Evolutionary conservation across 2,888 invertebrate species (phyloP), one percentile per base, ranked within the genome.

Genomic region (Cephus rjabovi): DNA sequence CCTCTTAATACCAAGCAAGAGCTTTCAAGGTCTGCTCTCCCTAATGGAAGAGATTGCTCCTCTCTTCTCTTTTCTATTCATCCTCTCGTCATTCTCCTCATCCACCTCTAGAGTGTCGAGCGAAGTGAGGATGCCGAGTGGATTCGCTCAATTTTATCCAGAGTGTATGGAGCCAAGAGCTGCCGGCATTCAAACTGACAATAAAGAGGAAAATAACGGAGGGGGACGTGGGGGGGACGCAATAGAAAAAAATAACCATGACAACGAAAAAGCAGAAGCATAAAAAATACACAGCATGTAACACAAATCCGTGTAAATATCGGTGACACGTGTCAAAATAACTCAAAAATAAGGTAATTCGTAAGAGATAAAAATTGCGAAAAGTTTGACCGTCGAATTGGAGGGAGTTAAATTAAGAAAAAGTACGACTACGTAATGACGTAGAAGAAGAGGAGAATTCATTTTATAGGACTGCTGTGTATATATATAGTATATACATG

Each of bases 1-100:
- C 23, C 71, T 78, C 83, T 83, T 85, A 84, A 85, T 84, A 82
- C 84, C 78, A 81, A 80, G 82, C 83, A 83, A 86, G 84, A 87
- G 85, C 84, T 81, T 84, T 80, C 79, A 76, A 75, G 81, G 76
- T 80, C 35, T 76, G 75, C 78, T 79, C 75, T 77, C 35, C 75
- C 79, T 80, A 81, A 82, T 82, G 81, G 81, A 81, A 81, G 80
- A 81, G 79, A 83, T 78, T 77, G 77, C 73, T 75, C 56, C 23
- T 23, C 23, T 56, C 23, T 56, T 56, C 56, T 56, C 56, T 23
- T 23, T 56, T 56, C 23, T 0, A 23, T 23, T 56, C 56, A 56
- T 23, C 6, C 56, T 23, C 9, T 56, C 23, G 56, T 2, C 56
- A 56, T 23, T 56, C 23, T 23, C 2, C 56, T 56, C 23, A 9